Conservation (phyloP, 2,888 invertebrate genomes). For the Drosophila nigricruria region DNA sequence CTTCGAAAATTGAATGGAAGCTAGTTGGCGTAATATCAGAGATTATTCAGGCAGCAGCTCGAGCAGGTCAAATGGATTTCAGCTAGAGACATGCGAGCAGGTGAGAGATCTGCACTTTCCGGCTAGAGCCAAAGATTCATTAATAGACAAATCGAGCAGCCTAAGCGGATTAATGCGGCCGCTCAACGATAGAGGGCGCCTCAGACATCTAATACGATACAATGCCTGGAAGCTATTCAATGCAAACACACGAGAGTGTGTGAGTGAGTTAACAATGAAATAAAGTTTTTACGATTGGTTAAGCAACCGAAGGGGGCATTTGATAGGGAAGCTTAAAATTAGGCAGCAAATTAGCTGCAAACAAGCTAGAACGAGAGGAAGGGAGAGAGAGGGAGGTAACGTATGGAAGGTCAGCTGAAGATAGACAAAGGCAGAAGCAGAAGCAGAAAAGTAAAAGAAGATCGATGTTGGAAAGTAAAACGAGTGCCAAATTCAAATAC, state of each 20-base stretch:
- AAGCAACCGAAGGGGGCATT: neutral
- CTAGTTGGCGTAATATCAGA: constrained; percentile 14
- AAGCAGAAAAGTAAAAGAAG: constrained; percentile 7
- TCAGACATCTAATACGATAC: neutral
- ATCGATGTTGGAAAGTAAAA: constrained; percentile 57
- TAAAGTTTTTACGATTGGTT: neutral
- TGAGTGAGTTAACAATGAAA: neutral
- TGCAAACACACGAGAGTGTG: neutral
- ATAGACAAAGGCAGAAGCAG: neutral
- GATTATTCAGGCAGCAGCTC: neutral
- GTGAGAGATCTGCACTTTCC: constrained; percentile 22
- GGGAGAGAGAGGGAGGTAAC: neutral
- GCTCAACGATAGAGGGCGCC: constrained; percentile 5
- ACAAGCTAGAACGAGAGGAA: neutral
- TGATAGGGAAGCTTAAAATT: neutral
- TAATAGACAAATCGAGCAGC: neutral
- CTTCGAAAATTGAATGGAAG: constrained; percentile 25
- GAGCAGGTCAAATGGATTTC: neutral
- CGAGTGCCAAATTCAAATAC: constrained; percentile 65
- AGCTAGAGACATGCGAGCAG: neutral
- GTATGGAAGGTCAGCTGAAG: neutral
- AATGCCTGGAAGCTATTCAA: neutral
- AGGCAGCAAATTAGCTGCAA: neutral
- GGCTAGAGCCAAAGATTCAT: neutral
- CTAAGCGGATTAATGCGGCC: neutral